phyloP scores from a whole-genome alignment of 2,113 vertebrate species.

The Thinocorus orbignyianus region DNA sequence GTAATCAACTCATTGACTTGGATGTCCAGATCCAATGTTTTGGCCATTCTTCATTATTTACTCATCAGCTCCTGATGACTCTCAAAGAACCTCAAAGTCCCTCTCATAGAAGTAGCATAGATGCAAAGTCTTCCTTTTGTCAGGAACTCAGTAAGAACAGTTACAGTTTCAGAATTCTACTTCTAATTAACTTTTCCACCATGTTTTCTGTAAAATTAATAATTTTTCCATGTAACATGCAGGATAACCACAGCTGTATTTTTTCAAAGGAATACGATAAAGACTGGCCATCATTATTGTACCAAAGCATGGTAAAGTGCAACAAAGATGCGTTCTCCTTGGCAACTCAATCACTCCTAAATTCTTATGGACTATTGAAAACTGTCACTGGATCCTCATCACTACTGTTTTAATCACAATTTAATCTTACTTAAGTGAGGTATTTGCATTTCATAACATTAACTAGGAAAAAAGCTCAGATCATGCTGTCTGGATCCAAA shows the following conservation, averaged over 20 bases:
- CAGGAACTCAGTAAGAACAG: neutral
- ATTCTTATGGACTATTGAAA: neutral
- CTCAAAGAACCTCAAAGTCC: neutral
- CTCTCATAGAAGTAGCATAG: neutral
- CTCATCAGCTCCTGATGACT: neutral
- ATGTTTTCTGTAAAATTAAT: neutral
- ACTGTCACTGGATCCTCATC: neutral
- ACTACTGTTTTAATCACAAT: neutral
- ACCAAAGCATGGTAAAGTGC: neutral
- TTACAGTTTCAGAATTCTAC: neutral
- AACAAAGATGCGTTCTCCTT: neutral
- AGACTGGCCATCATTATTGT: neutral
- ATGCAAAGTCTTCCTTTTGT: neutral
- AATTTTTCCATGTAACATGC: neutral
- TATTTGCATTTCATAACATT: neutral
- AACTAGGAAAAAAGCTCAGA: neutral
- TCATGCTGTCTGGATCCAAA: neutral
- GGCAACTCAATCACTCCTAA: neutral
- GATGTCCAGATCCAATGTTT: neutral
- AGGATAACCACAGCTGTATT: neutral
- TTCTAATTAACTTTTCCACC: neutral
- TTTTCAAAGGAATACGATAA: neutral
- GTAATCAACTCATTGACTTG: neutral
- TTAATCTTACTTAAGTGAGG: neutral
- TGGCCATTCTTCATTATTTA: neutral